Percentiles rank a stretch among this genome's conserved stretches.
Conservation (phyloP, 2,888 invertebrate genomes). For the Rotaria magnacalcarata region DNA sequence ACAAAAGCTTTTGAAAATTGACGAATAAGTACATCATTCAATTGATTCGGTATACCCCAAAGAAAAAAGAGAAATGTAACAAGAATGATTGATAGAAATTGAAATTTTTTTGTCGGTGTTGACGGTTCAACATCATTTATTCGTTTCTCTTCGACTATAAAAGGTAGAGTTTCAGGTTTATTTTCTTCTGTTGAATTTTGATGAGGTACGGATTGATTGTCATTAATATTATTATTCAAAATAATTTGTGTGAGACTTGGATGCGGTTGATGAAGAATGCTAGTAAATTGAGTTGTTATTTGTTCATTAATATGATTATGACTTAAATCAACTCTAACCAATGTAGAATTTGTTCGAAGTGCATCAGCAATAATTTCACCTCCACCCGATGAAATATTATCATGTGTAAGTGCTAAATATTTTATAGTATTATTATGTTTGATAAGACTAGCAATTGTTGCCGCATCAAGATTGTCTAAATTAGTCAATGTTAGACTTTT, state of each 20-base stretch:
- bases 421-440: not conserved
- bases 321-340: not conserved
- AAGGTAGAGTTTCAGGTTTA: not conserved
- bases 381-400: not conserved
- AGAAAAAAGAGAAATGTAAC: constrained; percentile 12
- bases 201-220: not conserved
- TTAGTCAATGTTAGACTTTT: not conserved
- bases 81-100: not conserved
- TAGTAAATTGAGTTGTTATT: not conserved
- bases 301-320: not conserved
- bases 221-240: not conserved
- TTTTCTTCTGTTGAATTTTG: not conserved
- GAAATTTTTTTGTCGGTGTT: not conserved
- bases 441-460: not conserved
- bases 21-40: constrained; percentile 9
- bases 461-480: not conserved
- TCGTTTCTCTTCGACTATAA: not conserved
- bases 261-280: not conserved
- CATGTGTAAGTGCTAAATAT: not conserved
- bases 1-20: constrained; percentile 28
- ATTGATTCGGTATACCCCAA: constrained; percentile 25
- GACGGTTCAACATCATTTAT: not conserved
- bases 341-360: not conserved
- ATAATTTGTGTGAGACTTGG: not conserved
- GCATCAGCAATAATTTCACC: not conserved